phyloP scores from a whole-genome alignment of 2,888 invertebrate species.

The Nomada hirtipes region DNA sequence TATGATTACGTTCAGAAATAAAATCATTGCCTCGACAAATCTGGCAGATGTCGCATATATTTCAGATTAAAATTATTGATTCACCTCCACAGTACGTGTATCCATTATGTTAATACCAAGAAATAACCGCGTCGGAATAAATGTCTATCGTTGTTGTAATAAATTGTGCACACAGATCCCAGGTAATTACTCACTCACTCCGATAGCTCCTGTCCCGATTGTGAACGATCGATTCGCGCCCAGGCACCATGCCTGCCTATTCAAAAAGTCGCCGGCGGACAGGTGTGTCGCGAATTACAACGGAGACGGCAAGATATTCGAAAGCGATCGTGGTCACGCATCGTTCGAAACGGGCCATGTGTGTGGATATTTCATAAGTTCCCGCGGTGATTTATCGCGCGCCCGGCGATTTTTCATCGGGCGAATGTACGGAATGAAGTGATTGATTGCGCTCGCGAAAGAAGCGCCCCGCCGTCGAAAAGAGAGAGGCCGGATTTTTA shows the following conservation, averaged over 20 bases:
- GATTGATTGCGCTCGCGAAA: constrained; percentile 70
- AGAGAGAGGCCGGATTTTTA: constrained; percentile 47
- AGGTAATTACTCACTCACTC: too few relatives aligned
- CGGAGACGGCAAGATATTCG: constrained; percentile 39
- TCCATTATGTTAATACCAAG: too few relatives aligned
- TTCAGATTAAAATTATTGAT: too few relatives aligned
- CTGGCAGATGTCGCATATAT: too few relatives aligned
- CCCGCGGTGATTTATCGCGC: constrained; percentile 68
- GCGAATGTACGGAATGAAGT: constrained; percentile 68
- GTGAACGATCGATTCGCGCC: constrained; percentile 5
- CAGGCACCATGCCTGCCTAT: constrained; percentile 1
- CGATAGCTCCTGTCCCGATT: too few relatives aligned
- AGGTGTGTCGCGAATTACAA: constrained; percentile 41
- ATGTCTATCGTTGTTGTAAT: too few relatives aligned
- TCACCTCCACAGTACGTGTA: too few relatives aligned
- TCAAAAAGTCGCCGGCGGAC: constrained; percentile 11
- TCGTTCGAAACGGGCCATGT: constrained; percentile 55
- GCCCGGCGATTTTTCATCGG: constrained; percentile 71
- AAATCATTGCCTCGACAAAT: too few relatives aligned
- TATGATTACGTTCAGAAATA: too few relatives aligned
- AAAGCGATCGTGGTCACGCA: constrained; percentile 66
- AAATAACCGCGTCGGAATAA: too few relatives aligned
- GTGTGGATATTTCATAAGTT: constrained; percentile 71
- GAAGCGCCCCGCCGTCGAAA: constrained; percentile 44
- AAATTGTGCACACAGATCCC: too few relatives aligned